These are phyloP conservation scores for Ctenoplectra terminalis DNA, from an alignment of 1,140 invertebrate species.

Conservation along the genomic window DNA sequence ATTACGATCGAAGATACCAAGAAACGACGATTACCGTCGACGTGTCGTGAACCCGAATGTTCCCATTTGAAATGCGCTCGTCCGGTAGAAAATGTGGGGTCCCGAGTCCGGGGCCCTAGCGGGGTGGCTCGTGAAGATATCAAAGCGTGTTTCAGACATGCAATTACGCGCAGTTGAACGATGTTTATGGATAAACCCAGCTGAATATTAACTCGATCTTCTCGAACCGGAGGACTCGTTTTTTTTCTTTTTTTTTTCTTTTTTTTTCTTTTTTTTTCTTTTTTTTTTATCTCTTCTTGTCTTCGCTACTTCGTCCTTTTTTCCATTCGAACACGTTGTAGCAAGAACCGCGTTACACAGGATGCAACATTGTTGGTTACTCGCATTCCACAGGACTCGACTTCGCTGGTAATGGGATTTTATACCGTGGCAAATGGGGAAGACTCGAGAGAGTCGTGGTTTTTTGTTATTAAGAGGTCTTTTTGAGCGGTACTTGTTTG, in stretches of 20 bases:
- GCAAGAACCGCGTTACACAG: not conserved
- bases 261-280: not conserved
- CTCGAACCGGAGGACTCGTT: not conserved
- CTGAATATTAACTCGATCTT: conserved; percentile 49
- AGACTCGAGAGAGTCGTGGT: not conserved
- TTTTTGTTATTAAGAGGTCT: not conserved
- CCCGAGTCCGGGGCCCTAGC: not conserved
- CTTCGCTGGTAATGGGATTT: not conserved
- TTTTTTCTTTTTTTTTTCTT: not conserved
- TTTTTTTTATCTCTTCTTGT: too few relatives aligned
- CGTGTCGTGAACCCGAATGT: conserved; percentile 23
- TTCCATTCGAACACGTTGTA: too few relatives aligned
- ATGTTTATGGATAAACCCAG: conserved; percentile 47
- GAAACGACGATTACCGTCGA: conserved; percentile 24
- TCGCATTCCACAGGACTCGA: not conserved
- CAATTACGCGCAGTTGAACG: conserved; percentile 44
- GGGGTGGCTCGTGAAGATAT: conserved; percentile 28
- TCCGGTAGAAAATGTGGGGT: not conserved
- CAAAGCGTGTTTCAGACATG: conserved; percentile 36
- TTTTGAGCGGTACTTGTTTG: not conserved
- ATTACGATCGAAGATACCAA: conserved; percentile 22
- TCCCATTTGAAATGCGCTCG: not conserved
- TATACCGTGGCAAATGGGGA: not conserved
- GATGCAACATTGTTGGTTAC: not conserved
- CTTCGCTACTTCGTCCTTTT: too few relatives aligned